Base-by-base conservation (phyloP, 2,888 invertebrate species). In the Dryococelus australis region DNA sequence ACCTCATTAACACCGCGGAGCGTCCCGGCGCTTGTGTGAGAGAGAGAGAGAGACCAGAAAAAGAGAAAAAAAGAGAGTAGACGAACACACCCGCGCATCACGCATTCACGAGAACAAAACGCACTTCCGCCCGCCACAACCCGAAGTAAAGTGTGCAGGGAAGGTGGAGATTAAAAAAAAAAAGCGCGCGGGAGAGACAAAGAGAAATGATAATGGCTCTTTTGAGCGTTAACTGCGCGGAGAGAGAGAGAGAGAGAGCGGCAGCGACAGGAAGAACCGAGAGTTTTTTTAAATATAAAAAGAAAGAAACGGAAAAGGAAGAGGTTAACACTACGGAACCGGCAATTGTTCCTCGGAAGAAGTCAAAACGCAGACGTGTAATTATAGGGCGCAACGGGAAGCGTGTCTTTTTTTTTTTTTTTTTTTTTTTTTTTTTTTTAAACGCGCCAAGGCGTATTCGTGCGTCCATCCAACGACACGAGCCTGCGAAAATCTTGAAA, bases 161-260 rank as follows among this genome's bases (percentile, higher is more conserved):
- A 24, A 24, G 16, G 24, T 24, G 8, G 13, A 27, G 85, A 27
- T 51, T n/a, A 65, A 85, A 28, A 53, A 65, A 26, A 53, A 47
- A 20, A 26, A 47, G 35, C 20, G 85, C 43, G 85, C 24, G 85
- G 26, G 85, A 20, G 51, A 53, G 53, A 35, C 43, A 85, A 85
- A 65, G 85, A 28, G 51, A 51, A 85, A 65, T 28, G 53, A 53
- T 53, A 65, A 65, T 65, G n/a, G 65, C 65, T 65, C 65, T 65
- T 65, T 65, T 65, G 65, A 87, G 47, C 78, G 85, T 85, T 85
- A 84, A 87, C 84, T 28, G 87, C 47, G 20, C 79, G 81, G 35
- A 87, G 81, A 86, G 86, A 84, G 85, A 88, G 83, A 86, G 84
- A 28, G 51, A 80, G 80, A 88, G 81, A 85, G 85, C 79, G 85